phyloP scores from a whole-genome alignment of 2,888 invertebrate species.

The Phaedon cochleariae region DNA sequence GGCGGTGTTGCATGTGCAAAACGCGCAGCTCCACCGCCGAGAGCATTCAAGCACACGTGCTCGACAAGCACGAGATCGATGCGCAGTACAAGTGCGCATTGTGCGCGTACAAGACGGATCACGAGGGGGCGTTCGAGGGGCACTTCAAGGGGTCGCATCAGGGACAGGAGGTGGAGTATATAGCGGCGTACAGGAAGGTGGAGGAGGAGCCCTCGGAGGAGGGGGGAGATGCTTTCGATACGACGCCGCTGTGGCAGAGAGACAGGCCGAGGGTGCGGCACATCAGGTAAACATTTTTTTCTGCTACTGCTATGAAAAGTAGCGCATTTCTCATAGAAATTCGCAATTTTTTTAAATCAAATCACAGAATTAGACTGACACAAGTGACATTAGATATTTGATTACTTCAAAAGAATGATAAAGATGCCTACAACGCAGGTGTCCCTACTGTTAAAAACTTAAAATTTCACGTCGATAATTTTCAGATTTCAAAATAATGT shows the following conservation, averaged over 20 bases:
- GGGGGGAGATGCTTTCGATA: slow-evolving; percentile 63
- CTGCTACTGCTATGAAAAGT: background rate
- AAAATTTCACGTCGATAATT: too few species aligned
- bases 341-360: too few species aligned
- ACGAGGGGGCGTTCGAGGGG: slow-evolving; percentile 66
- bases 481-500: too few species aligned
- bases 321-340: too few species aligned
- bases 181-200: slow-evolving; percentile 67
- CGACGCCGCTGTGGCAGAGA: slow-evolving; percentile 70
- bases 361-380: too few species aligned
- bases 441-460: too few species aligned
- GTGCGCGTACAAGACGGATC: slow-evolving; percentile 69
- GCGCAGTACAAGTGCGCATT: slow-evolving; percentile 76
- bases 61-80: slow-evolving; percentile 69
- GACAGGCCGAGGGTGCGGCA: slow-evolving; percentile 64
- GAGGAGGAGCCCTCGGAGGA: slow-evolving; percentile 42
- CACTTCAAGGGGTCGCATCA: slow-evolving; percentile 71
- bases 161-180: slow-evolving; percentile 58
- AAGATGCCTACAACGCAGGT: too few species aligned
- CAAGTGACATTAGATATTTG: too few species aligned
- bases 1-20: slow-evolving; percentile 77
- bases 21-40: slow-evolving; percentile 68
- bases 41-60: slow-evolving; percentile 70
- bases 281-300: slow-evolving; percentile 57
- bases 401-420: too few species aligned